Evolutionary conservation across 2,888 invertebrate species (phyloP), one percentile per base, ranked within the genome.

Genomic region (Cephus pulcher): DNA sequence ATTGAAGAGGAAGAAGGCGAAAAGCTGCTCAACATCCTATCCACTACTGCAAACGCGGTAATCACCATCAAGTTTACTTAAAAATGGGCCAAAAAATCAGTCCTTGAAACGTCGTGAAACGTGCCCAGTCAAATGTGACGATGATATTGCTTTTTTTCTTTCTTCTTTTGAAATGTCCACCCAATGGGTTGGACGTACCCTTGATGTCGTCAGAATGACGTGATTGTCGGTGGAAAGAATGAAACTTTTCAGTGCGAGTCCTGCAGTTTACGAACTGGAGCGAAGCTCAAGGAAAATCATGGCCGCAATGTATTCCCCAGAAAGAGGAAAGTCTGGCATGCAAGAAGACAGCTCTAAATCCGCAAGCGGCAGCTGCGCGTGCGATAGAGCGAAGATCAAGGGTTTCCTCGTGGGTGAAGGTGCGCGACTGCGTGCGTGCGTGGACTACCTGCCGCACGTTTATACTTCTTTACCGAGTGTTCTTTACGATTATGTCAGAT

Each of bases 241-340:
- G 1, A 6, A 56, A 56, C 9, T 56, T 56, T 40, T 23, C 0
- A 40, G 40, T 40, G 4, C 40, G 40, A 40, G 40, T 40, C 40
- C 4, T 40, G 40, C 4, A 40, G 40, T 40, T 15, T 40, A 40
- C 40, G 40, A 40, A 12, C 40, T 12, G 40, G 4, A 15, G 15
- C 40, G 15, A 40, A 40, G 40, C 15, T 15, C 40, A 73, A 77
- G 56, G 56, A 78, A 76, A 76, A 79, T 80, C 77, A 82, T 77
- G 78, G 74, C 80, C 78, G 79, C 75, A 81, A 81, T 81, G 79
- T 80, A 83, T 82, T 82, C 82, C 69, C 71, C 76, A 78, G 78
- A 75, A 73, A 70, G 35, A 34, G 69, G 79, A 34, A 73, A 76
- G 78, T 76, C 76, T 78, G 73, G 70, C 79, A 76, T 69, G 70